phyloP scores from a whole-genome alignment of 2,113 vertebrate genomes.

The Oncorhynchus nerka region DNA sequence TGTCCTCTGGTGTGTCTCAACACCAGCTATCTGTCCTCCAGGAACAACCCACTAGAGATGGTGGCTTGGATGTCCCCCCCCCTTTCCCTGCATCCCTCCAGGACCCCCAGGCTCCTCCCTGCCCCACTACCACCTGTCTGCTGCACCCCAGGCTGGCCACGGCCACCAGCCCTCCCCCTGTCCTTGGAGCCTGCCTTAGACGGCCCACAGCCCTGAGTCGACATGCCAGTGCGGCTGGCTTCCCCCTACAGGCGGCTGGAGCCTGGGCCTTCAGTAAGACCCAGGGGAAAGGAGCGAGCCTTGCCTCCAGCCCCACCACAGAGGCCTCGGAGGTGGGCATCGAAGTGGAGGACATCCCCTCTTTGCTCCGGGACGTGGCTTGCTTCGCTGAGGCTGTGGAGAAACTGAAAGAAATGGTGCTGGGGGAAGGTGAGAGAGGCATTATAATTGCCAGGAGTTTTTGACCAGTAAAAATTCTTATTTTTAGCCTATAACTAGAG shows the following conservation, averaged over 20 bases:
- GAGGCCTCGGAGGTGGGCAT: conserved; percentile 69
- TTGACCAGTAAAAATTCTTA: conserved; percentile 25
- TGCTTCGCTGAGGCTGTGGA: conserved; percentile 90
- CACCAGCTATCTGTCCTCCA: conserved; percentile 68
- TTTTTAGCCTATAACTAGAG: too few species aligned
- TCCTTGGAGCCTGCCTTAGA: conserved; percentile 74
- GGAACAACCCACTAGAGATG: conserved; percentile 85
- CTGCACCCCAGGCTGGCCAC: conserved; percentile 56
- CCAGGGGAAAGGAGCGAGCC: conserved; percentile 70
- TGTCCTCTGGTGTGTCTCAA: neutral
- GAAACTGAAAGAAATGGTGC: conserved; percentile 88
- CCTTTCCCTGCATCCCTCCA: conserved; percentile 20
- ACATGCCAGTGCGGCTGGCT: conserved; percentile 86
- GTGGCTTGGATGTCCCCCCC: neutral
- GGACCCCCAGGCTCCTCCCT: conserved; percentile 48
- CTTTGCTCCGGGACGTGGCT: conserved; percentile 82
- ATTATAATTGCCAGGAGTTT: too few species aligned
- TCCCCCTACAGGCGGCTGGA: conserved; percentile 73
- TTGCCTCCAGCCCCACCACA: conserved; percentile 64
- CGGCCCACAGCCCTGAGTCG: conserved; percentile 88
- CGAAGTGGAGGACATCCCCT: conserved; percentile 87
- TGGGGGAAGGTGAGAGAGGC: conserved; percentile 76
- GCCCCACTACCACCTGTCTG: conserved; percentile 59
- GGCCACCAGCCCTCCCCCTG: conserved; percentile 66
- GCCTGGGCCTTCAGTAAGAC: conserved; percentile 76